Percentiles rank a stretch among this genome's conserved stretches.
phyloP scores from a whole-genome alignment of 1,140 invertebrate genomes.

The Polypedilum vanderplanki region DNA sequence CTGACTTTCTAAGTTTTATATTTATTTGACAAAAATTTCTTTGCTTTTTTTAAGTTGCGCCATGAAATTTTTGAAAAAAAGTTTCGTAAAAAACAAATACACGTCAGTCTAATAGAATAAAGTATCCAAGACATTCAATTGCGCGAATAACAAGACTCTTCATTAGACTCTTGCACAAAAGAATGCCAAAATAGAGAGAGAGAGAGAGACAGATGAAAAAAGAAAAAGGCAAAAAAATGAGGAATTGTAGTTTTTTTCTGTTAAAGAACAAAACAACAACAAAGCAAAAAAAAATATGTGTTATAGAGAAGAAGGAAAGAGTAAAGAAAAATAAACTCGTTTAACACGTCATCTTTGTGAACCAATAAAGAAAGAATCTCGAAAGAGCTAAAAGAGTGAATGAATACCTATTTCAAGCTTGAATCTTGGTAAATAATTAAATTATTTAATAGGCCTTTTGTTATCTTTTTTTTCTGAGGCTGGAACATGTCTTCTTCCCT shows the following conservation, averaged over 20 bases:
- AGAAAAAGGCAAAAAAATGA: not conserved
- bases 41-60: too few species aligned
- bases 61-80: too few species aligned
- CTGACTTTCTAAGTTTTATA: too few species aligned
- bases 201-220: not conserved
- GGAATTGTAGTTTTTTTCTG: too few species aligned
- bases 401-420: conserved; percentile 16
- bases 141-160: too few species aligned
- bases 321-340: conserved; percentile 18
- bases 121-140: too few species aligned
- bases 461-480: not conserved
- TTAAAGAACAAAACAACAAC: conserved; percentile 21
- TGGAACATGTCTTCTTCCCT: not conserved
- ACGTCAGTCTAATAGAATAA: too few species aligned
- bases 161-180: not conserved
- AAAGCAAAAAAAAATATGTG: conserved; percentile 15
- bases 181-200: not conserved
- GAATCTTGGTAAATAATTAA: conserved; percentile 15
- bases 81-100: too few species aligned
- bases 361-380: conserved; percentile 21
- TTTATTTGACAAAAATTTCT: too few species aligned
- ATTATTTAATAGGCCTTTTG: conserved; percentile 19
- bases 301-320: not conserved
- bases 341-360: conserved; percentile 23
- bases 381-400: not conserved